phyloP scores from a whole-genome alignment of 2,113 vertebrate species.

The Pholis gunnellus region DNA sequence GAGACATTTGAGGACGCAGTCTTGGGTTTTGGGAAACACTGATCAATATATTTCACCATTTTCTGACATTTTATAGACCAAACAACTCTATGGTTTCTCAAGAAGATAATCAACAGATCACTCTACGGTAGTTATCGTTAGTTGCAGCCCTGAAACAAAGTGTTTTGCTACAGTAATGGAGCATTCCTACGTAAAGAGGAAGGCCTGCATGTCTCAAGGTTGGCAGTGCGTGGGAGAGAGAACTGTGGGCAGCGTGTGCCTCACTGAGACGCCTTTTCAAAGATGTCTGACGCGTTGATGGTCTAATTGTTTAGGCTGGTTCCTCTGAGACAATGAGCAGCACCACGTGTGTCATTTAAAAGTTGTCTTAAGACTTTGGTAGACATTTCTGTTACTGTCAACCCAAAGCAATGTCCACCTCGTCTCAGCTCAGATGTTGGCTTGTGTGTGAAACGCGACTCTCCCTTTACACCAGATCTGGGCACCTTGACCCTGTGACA shows the following conservation, averaged over 20 bases:
- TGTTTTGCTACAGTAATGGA: background rate
- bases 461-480: constrained; percentile 25
- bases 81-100: no score
- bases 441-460: constrained; percentile 25
- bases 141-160: background rate
- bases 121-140: no score
- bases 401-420: background rate
- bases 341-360: background rate
- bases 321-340: background rate
- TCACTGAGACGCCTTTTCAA: constrained; percentile 2
- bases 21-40: background rate
- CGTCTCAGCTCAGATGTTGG: background rate
- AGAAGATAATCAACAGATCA: no score
- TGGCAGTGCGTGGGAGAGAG: background rate
- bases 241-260: constrained; percentile 11
- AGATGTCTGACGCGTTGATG: background rate
- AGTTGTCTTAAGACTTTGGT: background rate
- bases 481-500: constrained; percentile 41
- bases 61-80: no score
- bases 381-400: background rate
- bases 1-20: background rate
- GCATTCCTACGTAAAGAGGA: background rate
- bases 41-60: no score
- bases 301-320: background rate
- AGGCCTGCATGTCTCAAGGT: background rate